phyloP scores from a whole-genome alignment of 2,113 vertebrate genomes.

The Scopus umbretta region DNA sequence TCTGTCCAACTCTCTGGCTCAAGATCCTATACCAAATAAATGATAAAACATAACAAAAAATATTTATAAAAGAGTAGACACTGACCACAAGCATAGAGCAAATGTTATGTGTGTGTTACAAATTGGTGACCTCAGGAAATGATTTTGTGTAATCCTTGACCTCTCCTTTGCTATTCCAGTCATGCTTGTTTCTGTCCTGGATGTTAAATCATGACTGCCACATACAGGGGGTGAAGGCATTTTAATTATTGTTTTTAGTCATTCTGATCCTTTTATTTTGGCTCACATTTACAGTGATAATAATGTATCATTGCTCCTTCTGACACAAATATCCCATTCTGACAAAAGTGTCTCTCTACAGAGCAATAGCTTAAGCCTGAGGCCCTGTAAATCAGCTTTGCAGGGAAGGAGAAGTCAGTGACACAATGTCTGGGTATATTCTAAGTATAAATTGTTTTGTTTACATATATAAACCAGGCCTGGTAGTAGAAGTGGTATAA shows the following conservation, averaged over 20 bases:
- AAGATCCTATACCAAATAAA: not conserved
- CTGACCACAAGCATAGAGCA: not conserved
- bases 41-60: not conserved
- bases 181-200: not conserved
- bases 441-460: slow-evolving; percentile 31
- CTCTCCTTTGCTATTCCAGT: not conserved
- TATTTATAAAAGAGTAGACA: not conserved
- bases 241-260: not conserved
- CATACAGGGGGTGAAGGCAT: not conserved
- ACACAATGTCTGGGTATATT: not conserved
- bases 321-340: slow-evolving; percentile 12
- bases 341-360: not conserved
- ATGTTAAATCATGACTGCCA: not conserved
- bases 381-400: slow-evolving; percentile 16
- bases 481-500: not conserved
- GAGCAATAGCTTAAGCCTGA: not conserved
- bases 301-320: not conserved
- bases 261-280: not conserved
- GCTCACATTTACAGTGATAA: not conserved
- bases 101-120: not conserved
- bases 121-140: not conserved
- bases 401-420: not conserved
- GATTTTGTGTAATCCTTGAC: not conserved
- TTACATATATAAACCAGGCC: not conserved
- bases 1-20: not conserved